Conservation (phyloP, 2,797 vertebrate species). For the Rhadinocentrus ornatus region DNA sequence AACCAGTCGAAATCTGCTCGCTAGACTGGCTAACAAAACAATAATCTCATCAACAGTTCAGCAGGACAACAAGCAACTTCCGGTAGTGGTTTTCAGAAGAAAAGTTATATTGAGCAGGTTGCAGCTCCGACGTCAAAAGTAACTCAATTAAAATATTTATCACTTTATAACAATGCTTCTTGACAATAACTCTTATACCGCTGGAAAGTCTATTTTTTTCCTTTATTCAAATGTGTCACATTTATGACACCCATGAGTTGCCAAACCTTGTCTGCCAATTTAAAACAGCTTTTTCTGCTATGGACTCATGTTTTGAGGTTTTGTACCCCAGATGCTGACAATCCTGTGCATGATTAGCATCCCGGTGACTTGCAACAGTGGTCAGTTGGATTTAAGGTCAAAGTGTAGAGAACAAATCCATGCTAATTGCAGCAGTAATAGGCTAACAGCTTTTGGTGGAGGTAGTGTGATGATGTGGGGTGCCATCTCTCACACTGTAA, state of each 20-base stretch:
- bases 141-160: not conserved
- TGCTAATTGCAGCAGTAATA: not conserved
- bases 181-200: not conserved
- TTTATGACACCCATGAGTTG: not conserved
- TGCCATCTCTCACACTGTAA: not conserved
- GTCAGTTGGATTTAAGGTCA: not conserved
- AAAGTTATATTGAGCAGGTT: constrained; percentile 6
- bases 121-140: too few species aligned
- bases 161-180: not conserved
- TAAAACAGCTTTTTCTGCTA: not conserved
- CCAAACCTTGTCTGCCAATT: not conserved
- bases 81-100: constrained; percentile 58
- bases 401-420: not conserved
- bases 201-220: not conserved
- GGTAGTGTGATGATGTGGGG: not conserved
- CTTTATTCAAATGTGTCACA: not conserved
- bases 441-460: not conserved
- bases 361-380: not conserved
- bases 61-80: constrained; percentile 44
- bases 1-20: constrained; percentile 72
- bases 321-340: not conserved
- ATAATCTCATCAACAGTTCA: constrained; percentile 54
- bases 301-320: not conserved
- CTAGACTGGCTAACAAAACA: constrained; percentile 81
- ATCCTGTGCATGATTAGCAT: not conserved